Evolutionary conservation across 2,797 vertebrate species (phyloP).

Genomic region (Erpetoichthys calabaricus): DNA sequence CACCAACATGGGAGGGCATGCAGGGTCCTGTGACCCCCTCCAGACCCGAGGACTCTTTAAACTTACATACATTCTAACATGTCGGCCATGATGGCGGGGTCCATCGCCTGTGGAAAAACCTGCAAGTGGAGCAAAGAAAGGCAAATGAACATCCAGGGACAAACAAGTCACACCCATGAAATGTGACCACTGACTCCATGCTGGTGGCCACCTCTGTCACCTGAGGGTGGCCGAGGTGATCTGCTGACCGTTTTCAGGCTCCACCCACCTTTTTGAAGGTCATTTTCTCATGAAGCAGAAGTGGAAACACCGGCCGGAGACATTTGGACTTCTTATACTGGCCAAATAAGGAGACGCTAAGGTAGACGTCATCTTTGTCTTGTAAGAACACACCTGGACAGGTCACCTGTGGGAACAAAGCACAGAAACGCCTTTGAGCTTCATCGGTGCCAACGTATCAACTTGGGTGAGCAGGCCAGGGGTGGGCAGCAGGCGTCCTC

Average conservation of each 20-base stretch:
- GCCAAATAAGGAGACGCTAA: conserved; percentile 48
- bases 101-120: conserved; percentile 50
- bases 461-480: not conserved
- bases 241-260: too few species aligned
- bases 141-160: not conserved
- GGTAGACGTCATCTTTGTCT: conserved; percentile 50
- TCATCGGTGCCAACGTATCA: not conserved
- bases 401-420: conserved; percentile 36
- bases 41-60: too few species aligned
- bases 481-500: not conserved
- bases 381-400: conserved; percentile 57
- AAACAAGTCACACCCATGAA: too few species aligned
- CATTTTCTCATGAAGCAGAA: conserved; percentile 52
- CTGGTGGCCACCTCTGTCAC: too few species aligned
- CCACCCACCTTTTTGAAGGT: conserved; percentile 59
- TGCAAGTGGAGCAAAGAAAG: conserved; percentile 23
- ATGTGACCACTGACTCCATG: too few species aligned
- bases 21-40: too few species aligned
- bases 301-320: conserved; percentile 49
- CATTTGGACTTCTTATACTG: conserved; percentile 43
- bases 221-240: too few species aligned
- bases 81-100: conserved; percentile 52
- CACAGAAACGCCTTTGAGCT: not conserved
- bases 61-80: conserved; percentile 51
- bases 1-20: too few species aligned